Evolutionary conservation across 2,113 vertebrate species (phyloP).

Genomic region (Vulpes lagopus): DNA sequence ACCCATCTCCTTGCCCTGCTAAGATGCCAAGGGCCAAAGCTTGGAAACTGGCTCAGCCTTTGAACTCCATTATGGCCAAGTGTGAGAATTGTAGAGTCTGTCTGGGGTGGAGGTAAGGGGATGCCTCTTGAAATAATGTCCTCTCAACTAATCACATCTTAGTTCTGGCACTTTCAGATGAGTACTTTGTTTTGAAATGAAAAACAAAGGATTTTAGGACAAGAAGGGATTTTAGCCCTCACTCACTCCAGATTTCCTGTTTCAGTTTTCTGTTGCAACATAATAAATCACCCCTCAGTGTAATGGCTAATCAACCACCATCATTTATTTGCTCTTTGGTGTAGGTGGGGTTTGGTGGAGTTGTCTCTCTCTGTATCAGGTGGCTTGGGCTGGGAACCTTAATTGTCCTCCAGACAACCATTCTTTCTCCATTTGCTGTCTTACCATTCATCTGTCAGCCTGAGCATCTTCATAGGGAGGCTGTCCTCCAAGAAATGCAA

Average conservation of each 20-base stretch:
- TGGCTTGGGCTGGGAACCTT: not conserved
- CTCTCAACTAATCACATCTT: not conserved
- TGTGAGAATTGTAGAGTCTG: not conserved
- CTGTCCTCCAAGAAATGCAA: not conserved
- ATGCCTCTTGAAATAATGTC: not conserved
- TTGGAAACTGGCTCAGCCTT: not conserved
- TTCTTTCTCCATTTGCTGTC: not conserved
- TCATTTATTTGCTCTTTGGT: not conserved
- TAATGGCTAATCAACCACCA: not conserved
- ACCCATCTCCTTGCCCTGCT: not conserved
- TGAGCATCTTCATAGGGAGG: not conserved
- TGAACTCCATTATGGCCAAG: not conserved
- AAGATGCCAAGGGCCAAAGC: not conserved
- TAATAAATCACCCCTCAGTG: not conserved
- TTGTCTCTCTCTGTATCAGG: not conserved
- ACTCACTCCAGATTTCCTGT: not conserved
- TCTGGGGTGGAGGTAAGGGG: not conserved
- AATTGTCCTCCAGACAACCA: not conserved
- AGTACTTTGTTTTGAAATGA: not conserved
- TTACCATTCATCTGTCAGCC: not conserved
- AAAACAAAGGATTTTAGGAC: not conserved
- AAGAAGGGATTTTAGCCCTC: not conserved
- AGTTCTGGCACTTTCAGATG: not conserved
- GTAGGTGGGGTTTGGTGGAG: not conserved
- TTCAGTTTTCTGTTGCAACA: not conserved